These are phyloP conservation scores for Glareola pratincola DNA, from an alignment of 2,113 vertebrate species.

Conservation along the genomic window DNA sequence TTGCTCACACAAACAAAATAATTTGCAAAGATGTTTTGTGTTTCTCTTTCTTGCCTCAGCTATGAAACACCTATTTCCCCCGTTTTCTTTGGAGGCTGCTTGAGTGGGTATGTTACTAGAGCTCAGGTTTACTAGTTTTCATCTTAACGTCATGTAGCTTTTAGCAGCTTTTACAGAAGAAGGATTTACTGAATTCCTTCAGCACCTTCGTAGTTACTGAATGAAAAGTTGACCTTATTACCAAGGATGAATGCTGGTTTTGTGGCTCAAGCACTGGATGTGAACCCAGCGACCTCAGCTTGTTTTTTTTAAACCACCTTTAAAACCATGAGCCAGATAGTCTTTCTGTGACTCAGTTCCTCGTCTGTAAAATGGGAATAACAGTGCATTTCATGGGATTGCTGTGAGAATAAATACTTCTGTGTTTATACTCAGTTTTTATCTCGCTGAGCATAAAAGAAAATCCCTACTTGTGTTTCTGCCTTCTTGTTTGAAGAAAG, in stretches of 20 bases:
- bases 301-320: conserved; percentile 14
- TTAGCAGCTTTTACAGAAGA: conserved; percentile 24
- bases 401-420: conserved; percentile 41
- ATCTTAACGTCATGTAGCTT: conserved; percentile 3
- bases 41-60: background rate
- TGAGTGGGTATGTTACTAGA: background rate
- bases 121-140: conserved; percentile 14
- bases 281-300: background rate
- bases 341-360: conserved; percentile 37
- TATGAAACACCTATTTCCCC: background rate
- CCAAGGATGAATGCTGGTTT: conserved; percentile 28
- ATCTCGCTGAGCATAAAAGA: conserved; percentile 43
- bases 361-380: conserved; percentile 38
- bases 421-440: conserved; percentile 30
- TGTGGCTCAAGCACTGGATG: background rate
- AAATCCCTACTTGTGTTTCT: conserved; percentile 48
- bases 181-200: conserved; percentile 31
- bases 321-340: background rate
- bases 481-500: conserved; percentile 52
- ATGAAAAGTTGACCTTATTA: conserved; percentile 14
- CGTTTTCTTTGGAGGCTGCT: background rate
- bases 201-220: background rate
- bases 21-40: conserved; percentile 3
- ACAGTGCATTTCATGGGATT: background rate
- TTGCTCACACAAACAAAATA: conserved; percentile 10